Percentiles rank a stretch among this genome's conserved stretches.
phyloP scores from a whole-genome alignment of 2,113 vertebrate genomes.

The Oreotrochilus melanogaster region DNA sequence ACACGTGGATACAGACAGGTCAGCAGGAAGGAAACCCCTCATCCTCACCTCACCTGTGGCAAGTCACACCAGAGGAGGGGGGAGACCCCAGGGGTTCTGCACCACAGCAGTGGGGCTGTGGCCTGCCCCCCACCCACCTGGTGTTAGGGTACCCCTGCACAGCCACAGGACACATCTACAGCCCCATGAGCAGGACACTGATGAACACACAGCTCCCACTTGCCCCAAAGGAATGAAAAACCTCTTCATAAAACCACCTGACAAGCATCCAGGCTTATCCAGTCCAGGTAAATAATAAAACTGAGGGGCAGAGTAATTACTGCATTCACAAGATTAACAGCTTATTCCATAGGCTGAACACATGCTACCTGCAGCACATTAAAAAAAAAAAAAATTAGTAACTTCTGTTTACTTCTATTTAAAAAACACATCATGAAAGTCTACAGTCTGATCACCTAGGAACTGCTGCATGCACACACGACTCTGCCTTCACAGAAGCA shows the following conservation, averaged over 20 bases:
- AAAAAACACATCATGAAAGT: background rate
- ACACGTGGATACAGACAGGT: background rate
- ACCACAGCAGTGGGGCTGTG: background rate
- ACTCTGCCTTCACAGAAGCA: background rate
- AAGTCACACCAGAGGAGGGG: background rate
- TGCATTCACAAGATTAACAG: constrained; percentile 53
- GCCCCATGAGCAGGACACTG: background rate
- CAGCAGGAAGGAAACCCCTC: background rate
- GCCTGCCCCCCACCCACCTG: background rate
- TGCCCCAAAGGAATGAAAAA: background rate
- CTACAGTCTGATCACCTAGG: background rate
- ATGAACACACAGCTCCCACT: rapidly evolving
- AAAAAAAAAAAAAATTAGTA: too few relatives aligned
- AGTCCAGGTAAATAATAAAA: background rate
- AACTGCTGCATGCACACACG: constrained; percentile 55
- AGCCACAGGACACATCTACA: rapidly evolving
- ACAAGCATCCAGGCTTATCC: constrained; percentile 19
- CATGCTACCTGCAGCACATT: constrained; percentile 68
- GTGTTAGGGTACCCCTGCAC: background rate
- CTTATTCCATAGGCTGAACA: constrained; percentile 17
- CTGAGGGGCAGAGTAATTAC: background rate
- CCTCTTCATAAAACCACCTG: background rate
- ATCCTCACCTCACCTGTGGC: rapidly evolving
- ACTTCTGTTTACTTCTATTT: background rate
- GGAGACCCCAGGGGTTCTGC: background rate